Evolutionary conservation across 2,888 invertebrate species (phyloP), one percentile per base, ranked within the genome.

Genomic region (Troides aeacus): DNA sequence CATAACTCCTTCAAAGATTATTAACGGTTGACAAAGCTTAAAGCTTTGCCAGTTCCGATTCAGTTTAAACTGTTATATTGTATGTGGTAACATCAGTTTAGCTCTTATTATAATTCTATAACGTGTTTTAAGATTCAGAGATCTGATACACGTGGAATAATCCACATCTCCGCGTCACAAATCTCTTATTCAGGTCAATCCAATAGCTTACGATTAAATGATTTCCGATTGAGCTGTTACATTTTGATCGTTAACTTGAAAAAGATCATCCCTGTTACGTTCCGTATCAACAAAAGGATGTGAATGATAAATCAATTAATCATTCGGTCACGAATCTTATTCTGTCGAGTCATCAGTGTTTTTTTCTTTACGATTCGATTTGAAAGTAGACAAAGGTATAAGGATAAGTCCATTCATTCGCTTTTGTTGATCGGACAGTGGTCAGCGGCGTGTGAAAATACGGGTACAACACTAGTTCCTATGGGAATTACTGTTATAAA

Each of bases 281-380:
- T 53, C 57, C 39, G 23, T 21, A 56, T 53, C 30, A 21, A 67
- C 17, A 57, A 42, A 46, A 8, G 53, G 30, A 60, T 24, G 74
- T 74, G 77, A 81, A 77, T 76, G 75, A 75, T 76, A 79, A 78
- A 81, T 81, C 82, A 77, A 85, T 86, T 85, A 84, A 85, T 86
- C 84, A 83, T 75, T 71, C 72, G 65, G 67, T 73, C 66, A 72
- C 63, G 70, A 69, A 70, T 71, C 61, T 30, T 59, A 46, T 70
- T 67, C 64, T 72, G 74, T 71, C 46, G 59, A 66, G 71, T 68
- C 68, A 62, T 70, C 59, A 61, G 42, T 15, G 30, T 62, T 65
- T 64, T 59, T 68, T 68, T 64, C 24, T 61, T 8, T 56, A 50
- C 57, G 53, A 56, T 69, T 64, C 64, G 61, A 64, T 39, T 57